phyloP scores from a whole-genome alignment of 2,888 invertebrate genomes.

The Hyposoter didymator region DNA sequence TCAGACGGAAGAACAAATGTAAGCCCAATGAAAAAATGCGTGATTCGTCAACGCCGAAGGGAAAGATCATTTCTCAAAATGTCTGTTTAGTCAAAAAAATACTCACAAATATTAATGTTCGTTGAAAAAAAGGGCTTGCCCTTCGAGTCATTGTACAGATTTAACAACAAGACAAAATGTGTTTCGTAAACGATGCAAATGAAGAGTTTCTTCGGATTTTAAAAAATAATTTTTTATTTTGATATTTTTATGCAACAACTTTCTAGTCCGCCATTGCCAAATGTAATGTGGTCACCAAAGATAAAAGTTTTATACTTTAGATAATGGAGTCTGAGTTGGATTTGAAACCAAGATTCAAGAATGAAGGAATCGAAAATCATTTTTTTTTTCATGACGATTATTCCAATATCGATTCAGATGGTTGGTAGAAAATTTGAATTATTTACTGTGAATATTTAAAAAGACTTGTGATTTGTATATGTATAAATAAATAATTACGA shows the following conservation, averaged over 20 bases:
- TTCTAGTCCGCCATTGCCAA: neutral
- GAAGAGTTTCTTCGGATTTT: slow-evolving; percentile 6
- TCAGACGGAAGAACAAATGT: slow-evolving; percentile 77
- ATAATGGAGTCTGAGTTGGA: neutral
- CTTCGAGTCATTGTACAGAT: slow-evolving; percentile 11
- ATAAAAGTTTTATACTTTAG: slow-evolving; percentile 12
- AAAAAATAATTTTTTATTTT: neutral
- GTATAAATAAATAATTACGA: slow-evolving; percentile 4
- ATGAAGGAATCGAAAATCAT: neutral
- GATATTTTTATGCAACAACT: neutral
- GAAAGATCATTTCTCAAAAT: neutral
- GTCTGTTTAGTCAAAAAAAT: neutral
- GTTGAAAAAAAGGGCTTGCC: neutral
- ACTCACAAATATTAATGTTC: neutral
- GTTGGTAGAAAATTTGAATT: neutral
- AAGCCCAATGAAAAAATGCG: neutral
- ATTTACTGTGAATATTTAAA: slow-evolving; percentile 15
- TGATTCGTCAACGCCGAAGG: neutral
- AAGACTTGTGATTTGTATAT: neutral
- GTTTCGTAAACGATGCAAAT: neutral
- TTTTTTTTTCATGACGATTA: neutral
- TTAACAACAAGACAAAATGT: neutral
- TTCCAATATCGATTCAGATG: neutral
- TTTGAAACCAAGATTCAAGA: neutral
- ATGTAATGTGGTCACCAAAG: neutral